These are phyloP conservation scores for Globodera rostochiensis DNA, from an alignment of 1,140 invertebrate genomes.

Conservation along the genomic window DNA sequence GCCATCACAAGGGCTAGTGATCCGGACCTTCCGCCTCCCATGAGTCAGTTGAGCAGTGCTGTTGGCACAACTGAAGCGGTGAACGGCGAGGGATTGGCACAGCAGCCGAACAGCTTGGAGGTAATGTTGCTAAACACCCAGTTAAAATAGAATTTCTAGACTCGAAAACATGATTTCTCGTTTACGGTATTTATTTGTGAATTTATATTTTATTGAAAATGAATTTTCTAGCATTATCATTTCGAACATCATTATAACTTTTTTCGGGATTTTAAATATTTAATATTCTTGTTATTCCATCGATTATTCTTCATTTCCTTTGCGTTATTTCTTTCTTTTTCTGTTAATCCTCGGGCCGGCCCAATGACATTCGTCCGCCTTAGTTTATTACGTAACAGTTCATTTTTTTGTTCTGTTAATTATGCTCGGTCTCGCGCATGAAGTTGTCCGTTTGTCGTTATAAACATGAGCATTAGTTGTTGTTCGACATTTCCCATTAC, in stretches of 20 bases:
- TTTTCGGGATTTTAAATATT: background rate
- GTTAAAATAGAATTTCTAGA: no score
- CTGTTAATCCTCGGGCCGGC: background rate
- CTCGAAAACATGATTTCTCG: no score
- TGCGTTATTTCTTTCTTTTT: background rate
- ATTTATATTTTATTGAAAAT: no score
- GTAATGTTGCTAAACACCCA: background rate
- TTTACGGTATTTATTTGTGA: no score
- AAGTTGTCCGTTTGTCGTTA: background rate
- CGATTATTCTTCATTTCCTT: background rate
- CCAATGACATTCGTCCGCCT: background rate
- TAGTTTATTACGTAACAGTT: background rate
- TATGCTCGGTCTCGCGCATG: background rate
- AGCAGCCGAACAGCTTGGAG: background rate
- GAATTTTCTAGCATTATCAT: no score
- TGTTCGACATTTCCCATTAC: background rate
- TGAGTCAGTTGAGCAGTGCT: slow-evolving; percentile 20
- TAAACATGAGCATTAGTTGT: background rate
- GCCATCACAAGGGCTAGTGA: background rate
- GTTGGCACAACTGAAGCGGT: background rate
- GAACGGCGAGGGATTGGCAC: background rate
- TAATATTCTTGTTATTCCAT: background rate
- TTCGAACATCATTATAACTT: background rate
- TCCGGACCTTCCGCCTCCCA: slow-evolving; percentile 25
- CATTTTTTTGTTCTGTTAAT: background rate